phyloP scores from a whole-genome alignment of 2,888 invertebrate species.

The Cyaniris semiargus region DNA sequence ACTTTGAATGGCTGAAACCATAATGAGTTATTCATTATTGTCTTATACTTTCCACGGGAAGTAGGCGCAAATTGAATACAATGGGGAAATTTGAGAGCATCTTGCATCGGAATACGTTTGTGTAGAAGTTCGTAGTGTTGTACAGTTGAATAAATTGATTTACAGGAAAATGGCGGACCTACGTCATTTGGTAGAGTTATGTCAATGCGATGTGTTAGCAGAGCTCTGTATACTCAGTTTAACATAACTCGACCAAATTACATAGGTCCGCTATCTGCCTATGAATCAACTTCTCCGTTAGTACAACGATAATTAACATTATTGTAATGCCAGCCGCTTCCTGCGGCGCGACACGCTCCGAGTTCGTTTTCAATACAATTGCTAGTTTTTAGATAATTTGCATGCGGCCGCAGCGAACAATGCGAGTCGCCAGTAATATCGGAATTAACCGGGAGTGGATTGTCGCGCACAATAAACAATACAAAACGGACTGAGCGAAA shows the following conservation, averaged over 20 bases:
- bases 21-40: slow-evolving; percentile 5
- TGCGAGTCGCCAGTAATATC: slow-evolving; percentile 68
- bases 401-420: slow-evolving; percentile 64
- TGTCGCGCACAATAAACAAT: slow-evolving; percentile 77
- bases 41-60: slow-evolving; percentile 13
- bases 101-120: not conserved
- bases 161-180: too few relatives aligned
- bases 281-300: too few relatives aligned
- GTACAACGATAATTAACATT: slow-evolving; percentile 62
- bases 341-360: slow-evolving; percentile 53
- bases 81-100: not conserved
- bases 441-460: slow-evolving; percentile 77
- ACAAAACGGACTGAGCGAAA: slow-evolving; percentile 75
- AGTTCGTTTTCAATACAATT: slow-evolving; percentile 68
- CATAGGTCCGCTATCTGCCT: not conserved
- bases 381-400: slow-evolving; percentile 72
- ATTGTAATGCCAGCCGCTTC: slow-evolving; percentile 45
- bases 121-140: not conserved
- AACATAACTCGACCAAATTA: too few relatives aligned
- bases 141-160: too few relatives aligned
- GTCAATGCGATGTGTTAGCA: not conserved
- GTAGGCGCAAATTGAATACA: slow-evolving; percentile 4
- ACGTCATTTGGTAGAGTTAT: too few relatives aligned
- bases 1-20: not conserved
- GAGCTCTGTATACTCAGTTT: too few relatives aligned